Base-by-base conservation (phyloP, 2,113 vertebrate species). In the Lophura nycthemera region DNA sequence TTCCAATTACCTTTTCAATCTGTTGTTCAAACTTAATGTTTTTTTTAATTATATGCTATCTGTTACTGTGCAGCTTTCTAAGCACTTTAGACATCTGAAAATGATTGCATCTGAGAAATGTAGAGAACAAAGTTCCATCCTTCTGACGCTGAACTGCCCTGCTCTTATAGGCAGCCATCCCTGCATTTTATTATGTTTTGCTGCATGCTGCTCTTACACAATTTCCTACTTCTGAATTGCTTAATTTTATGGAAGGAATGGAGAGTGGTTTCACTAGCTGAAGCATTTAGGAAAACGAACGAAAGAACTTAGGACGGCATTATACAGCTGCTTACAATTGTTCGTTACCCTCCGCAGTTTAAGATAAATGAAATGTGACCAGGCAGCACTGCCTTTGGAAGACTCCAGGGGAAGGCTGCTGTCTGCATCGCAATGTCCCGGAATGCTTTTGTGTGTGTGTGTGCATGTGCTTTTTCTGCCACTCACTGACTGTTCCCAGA, bases 131-230 rank as follows among this genome's bases (percentile, higher is more conserved):
- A 77, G 57, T 52, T 77, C 40, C 73, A 20, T 16, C 27, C 56
- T 66, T 42, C 38, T 70, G n/a, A 2, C 8, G 47, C 61, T 78
- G 77, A 48, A 76, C 36, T 64, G 56, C 69, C n/a, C 65, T 7
- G 60, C 63, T 81, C 25, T 1, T 7, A 3, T 4, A 9, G 64
- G 76, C 77, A 7, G 6, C 81, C 36, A 12, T 36, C 38, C 38
- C 59, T 50, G 56, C n/a, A 2, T 16, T 50, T 11, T 25, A 10
- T 65, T 10, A 0, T 14, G 27, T 8, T 94, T 67, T 24, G 36
- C 67, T 65, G 1, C 5, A 0, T 2, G 1, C 7, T 17, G 3
- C 21, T 21, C 57, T 89, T 8, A 0, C 8, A 5, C 32, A 4
- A 18, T 36, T 63, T 72, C 54, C 22, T 91, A 0, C 34, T 66